Evolutionary conservation across 2,113 vertebrate genomes (phyloP).

Genomic region (Bostrychus sinensis): DNA sequence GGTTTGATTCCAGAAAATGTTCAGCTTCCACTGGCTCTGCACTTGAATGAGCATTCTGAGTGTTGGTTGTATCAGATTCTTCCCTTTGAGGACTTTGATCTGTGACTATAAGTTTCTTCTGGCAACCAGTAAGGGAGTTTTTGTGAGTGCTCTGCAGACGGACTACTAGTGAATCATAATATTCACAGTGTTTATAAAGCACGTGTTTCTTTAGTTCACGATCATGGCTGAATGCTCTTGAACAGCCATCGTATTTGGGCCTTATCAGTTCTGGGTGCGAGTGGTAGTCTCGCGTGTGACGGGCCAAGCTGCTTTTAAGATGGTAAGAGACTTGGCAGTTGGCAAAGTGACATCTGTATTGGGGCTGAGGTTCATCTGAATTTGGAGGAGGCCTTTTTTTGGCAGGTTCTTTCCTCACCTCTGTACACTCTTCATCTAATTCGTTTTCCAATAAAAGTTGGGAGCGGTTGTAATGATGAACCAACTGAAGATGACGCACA

Average conservation of each 20-base stretch:
- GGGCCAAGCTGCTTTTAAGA: slow-evolving; percentile 89
- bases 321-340: slow-evolving; percentile 88
- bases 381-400: slow-evolving; percentile 53
- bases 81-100: slow-evolving; percentile 44
- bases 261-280: slow-evolving; percentile 73
- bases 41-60: slow-evolving; percentile 34
- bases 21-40: slow-evolving; percentile 22
- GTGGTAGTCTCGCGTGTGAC: slow-evolving; percentile 77
- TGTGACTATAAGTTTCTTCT: slow-evolving; percentile 78
- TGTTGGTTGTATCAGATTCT: slow-evolving; percentile 38
- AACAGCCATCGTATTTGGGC: slow-evolving; percentile 89
- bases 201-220: slow-evolving; percentile 88
- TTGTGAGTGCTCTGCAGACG: slow-evolving; percentile 80
- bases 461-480: slow-evolving; percentile 92
- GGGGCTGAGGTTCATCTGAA: slow-evolving; percentile 77
- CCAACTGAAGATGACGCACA: slow-evolving; percentile 89
- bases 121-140: slow-evolving; percentile 77
- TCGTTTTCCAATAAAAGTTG: slow-evolving; percentile 92
- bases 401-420: slow-evolving; percentile 84
- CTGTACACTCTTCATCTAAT: slow-evolving; percentile 73
- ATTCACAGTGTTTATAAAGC: slow-evolving; percentile 85
- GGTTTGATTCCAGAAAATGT: slow-evolving; percentile 15
- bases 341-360: slow-evolving; percentile 86
- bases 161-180: slow-evolving; percentile 83
- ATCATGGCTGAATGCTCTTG: slow-evolving; percentile 84